These are phyloP conservation scores for Phengaris arion DNA, from an alignment of 2,888 invertebrate genomes.

Conservation along the genomic window DNA sequence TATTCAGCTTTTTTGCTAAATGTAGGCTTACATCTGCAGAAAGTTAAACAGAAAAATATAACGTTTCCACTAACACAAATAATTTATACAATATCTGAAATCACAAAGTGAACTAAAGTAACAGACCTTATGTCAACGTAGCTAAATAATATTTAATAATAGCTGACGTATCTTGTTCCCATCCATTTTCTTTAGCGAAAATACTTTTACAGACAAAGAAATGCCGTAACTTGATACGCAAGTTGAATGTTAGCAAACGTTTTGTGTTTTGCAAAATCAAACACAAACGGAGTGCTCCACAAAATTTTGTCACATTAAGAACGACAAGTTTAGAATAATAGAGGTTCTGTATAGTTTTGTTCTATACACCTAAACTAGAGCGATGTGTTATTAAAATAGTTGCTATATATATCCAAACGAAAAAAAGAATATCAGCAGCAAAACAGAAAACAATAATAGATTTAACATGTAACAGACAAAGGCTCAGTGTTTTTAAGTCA, in stretches of 20 bases:
- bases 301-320: slow-evolving; percentile 44
- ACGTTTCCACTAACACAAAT: neutral
- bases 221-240: slow-evolving; percentile 68
- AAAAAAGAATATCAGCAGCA: neutral
- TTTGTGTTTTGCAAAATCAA: slow-evolving; percentile 75
- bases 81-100: neutral
- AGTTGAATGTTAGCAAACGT: slow-evolving; percentile 73
- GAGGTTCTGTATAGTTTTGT: slow-evolving; percentile 30
- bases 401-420: too few relatives aligned
- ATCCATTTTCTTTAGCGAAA: slow-evolving; percentile 21
- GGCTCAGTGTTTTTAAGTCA: slow-evolving; percentile 36
- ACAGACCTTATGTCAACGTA: slow-evolving; percentile 6
- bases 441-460: slow-evolving; percentile 28
- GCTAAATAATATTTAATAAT: slow-evolving; percentile 26
- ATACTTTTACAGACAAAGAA: slow-evolving; percentile 44
- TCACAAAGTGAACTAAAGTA: slow-evolving; percentile 24
- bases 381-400: neutral
- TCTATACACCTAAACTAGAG: neutral
- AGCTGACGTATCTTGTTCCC: slow-evolving; percentile 21
- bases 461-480: slow-evolving; percentile 27
- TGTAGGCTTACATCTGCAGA: neutral
- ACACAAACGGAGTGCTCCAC: slow-evolving; percentile 71
- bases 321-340: neutral
- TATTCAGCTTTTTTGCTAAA: too few relatives aligned
- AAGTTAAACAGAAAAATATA: neutral